Conservation (phyloP, 2,113 vertebrate species). For the Suncus etruscus region DNA sequence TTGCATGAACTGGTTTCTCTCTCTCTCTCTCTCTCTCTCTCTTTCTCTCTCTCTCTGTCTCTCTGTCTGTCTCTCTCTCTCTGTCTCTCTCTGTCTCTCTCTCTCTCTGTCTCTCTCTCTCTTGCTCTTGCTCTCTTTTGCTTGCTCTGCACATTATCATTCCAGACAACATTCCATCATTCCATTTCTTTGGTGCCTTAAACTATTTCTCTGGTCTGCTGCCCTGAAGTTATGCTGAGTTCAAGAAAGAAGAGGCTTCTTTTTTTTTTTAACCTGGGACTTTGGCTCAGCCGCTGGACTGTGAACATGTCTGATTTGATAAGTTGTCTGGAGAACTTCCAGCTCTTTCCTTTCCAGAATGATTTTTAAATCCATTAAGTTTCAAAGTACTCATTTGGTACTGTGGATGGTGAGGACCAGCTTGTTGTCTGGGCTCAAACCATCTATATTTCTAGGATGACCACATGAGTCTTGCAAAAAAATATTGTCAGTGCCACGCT, state of each 20-base stretch:
- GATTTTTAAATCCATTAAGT: conserved; percentile 45
- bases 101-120: conserved; percentile 56
- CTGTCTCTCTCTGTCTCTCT: conserved; percentile 62
- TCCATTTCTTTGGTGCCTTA: conserved; percentile 82
- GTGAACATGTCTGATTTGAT: conserved; percentile 15
- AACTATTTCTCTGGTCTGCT: conserved; percentile 83
- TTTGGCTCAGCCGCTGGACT: conserved; percentile 56
- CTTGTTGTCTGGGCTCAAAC: conserved; percentile 15
- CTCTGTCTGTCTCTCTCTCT: not conserved
- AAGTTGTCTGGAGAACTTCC: conserved; percentile 24
- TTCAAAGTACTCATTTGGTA: conserved; percentile 46
- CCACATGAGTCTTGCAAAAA: not conserved
- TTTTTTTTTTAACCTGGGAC: conserved; percentile 54
- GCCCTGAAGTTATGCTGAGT: conserved; percentile 73
- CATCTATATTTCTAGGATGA: not conserved
- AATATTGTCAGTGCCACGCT: not conserved
- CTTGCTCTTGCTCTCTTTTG: not conserved
- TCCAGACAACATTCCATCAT: conserved; percentile 87
- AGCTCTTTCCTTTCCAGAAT: conserved; percentile 39
- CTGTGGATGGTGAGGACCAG: not conserved
- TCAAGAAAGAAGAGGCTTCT: conserved; percentile 64
- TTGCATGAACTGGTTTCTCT: conserved; percentile 73
- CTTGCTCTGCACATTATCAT: conserved; percentile 75
- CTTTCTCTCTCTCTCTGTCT: not conserved
- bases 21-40: conserved; percentile 49